Percentiles rank a stretch among this genome's conserved stretches.
Evolutionary conservation across 2,888 invertebrate genomes (phyloP).

Genomic region (Muschampia plurimacula): DNA sequence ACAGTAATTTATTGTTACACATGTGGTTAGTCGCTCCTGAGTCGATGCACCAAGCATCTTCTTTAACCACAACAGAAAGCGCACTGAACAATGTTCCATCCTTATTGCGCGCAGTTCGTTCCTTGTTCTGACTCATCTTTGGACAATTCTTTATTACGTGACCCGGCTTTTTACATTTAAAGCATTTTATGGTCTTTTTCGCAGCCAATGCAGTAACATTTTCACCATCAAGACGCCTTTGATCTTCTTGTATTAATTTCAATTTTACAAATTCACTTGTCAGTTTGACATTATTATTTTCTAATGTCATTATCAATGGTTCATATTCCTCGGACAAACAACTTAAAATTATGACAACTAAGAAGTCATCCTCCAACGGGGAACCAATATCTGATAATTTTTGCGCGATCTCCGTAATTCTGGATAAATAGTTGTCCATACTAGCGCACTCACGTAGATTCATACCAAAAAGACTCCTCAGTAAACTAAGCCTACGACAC

Average conservation of each 20-base stretch:
- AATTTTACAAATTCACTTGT: background rate
- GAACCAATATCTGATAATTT: background rate
- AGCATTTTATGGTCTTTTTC: background rate
- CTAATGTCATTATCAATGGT: constrained; percentile 5
- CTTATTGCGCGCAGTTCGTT: background rate
- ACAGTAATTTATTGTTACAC: background rate
- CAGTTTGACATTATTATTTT: background rate
- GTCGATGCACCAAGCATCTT: background rate
- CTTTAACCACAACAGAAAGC: background rate
- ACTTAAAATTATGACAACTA: background rate
- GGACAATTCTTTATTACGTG: background rate
- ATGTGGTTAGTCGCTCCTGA: background rate
- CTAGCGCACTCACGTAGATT: background rate
- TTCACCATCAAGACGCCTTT: background rate
- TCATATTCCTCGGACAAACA: background rate
- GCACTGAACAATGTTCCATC: background rate
- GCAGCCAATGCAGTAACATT: background rate
- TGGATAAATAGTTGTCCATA: constrained; percentile 3
- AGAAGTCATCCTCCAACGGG: background rate
- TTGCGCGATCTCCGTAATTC: background rate
- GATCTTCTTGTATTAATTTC: constrained; percentile 2
- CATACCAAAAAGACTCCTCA: background rate
- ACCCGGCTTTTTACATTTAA: background rate
- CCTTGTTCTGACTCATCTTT: background rate
- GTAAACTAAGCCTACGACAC: background rate